Base-by-base conservation (phyloP, 1,140 invertebrate genomes). In the Camponotus pennsylvanicus region DNA sequence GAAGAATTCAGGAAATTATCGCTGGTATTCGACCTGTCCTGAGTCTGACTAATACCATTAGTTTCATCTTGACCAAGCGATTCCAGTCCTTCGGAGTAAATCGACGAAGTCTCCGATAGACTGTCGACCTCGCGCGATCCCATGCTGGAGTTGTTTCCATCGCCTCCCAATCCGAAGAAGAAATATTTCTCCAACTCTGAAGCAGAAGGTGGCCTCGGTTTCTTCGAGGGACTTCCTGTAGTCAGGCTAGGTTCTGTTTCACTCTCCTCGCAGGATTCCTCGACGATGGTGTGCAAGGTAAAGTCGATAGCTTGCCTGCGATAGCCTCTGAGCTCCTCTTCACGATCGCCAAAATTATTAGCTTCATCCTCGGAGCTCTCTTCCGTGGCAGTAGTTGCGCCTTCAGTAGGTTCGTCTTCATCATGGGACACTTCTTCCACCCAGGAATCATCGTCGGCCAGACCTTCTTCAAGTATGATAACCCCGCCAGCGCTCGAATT, bases 201-300 rank as follows among this genome's bases (percentile, higher is more conserved):
- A 0, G 97, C 96, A 1, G 97, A 97, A 45, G 96, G 95, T 27
- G 97, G 97, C 73, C 96, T 95, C 55, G 94, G 95, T 87, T 96
- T 96, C 90, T 96, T 95, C 42, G 90, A 92, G 1, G 95, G 95
- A 49, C 92, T 96, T n/a, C 95, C 95, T 0, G 92, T 77, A 1
- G 91, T 91, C 6, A 93, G 32, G 80, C 94, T 96, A 59, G 95
- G 96, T 91, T 97, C 97, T 64, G 97, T 96, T 94, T 98, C 97
- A 93, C 97, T 98, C 93, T 99, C 98, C 94, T 99, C 98, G 92
- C 98, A 98, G 85, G 98, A 98, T 94, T 99, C 98, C 95, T 99
- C 98, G 0, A 98, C 97, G 88, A 99, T 99, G 0, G 98, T 99
- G 90, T 99, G 98, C 70, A 99, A 95, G 0, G 98, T 98, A 88